phyloP scores from a whole-genome alignment of 2,113 vertebrate species.

The Catharus fuscescens region DNA sequence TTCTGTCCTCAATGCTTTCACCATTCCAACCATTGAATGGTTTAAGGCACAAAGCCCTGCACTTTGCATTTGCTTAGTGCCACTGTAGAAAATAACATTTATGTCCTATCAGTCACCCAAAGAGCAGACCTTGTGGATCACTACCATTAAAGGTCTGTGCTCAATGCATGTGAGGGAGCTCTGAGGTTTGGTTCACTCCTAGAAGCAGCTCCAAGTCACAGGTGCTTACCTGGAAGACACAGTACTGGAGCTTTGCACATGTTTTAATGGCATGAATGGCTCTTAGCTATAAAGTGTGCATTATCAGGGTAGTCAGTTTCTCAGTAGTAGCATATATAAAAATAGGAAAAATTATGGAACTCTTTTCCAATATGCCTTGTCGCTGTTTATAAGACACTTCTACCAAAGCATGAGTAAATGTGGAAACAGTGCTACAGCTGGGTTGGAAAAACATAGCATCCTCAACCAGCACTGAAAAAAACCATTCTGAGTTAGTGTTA shows the following conservation, averaged over 20 bases:
- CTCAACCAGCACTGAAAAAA: background rate
- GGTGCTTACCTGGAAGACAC: background rate
- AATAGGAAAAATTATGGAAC: background rate
- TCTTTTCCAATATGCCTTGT: background rate
- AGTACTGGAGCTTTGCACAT: background rate
- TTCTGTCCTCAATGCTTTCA: background rate
- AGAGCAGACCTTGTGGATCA: background rate
- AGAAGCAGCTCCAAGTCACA: background rate
- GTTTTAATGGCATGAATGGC: background rate
- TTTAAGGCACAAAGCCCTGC: background rate
- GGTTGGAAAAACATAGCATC: background rate
- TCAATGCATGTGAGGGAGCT: background rate
- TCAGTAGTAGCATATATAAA: background rate
- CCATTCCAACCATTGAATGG: rapidly evolving
- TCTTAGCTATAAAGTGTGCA: background rate
- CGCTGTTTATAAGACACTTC: background rate
- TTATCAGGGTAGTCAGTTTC: background rate
- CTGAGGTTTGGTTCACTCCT: background rate
- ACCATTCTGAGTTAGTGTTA: background rate
- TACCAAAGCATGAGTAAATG: background rate
- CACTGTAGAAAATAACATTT: background rate
- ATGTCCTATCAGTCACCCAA: background rate
- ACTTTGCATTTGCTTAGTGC: background rate
- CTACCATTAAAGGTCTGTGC: background rate
- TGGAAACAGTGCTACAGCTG: background rate